A percentile compares a stretch with the other conserved stretches of the same genome.
These are phyloP conservation scores for Xenopus borealis DNA, from an alignment of 2,113 vertebrate genomes.

Conservation along the genomic window DNA sequence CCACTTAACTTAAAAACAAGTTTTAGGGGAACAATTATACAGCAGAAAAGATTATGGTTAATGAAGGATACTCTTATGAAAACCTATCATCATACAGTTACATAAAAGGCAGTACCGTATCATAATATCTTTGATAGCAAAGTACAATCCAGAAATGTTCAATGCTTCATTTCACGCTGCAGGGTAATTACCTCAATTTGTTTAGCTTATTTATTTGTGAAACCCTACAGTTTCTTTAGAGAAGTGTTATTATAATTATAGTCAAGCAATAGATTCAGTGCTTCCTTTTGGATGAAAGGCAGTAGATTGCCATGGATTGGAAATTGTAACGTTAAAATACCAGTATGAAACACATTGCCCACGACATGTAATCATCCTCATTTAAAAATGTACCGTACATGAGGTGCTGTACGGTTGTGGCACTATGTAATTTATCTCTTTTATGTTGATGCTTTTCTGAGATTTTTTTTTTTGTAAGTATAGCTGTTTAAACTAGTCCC, in stretches of 20 bases:
- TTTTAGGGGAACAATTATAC: neutral
- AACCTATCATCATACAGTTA: neutral
- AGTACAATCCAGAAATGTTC: neutral
- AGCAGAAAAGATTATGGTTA: neutral
- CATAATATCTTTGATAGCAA: neutral
- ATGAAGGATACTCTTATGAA: neutral
- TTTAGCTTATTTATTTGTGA: neutral
- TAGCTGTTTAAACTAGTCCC: neutral
- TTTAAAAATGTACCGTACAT: neutral
- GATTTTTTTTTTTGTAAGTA: too few species aligned
- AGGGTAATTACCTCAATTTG: neutral
- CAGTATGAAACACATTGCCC: neutral
- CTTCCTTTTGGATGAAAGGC: conserved; percentile 5
- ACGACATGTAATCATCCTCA: neutral
- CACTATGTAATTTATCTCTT: neutral
- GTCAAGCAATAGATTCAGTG: neutral
- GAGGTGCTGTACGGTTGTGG: neutral
- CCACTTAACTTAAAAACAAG: too few species aligned
- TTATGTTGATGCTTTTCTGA: neutral
- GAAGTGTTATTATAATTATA: neutral
- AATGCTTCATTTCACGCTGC: neutral
- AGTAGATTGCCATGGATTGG: neutral
- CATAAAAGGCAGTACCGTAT: too few species aligned
- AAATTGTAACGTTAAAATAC: neutral
- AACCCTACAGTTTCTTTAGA: neutral